A percentile compares a stretch with the other conserved stretches of the same genome.
These are phyloP conservation scores for Pelagia noctiluca DNA, from an alignment of 30 jellyfish, hydroid and myxozoan species.

Conservation along the genomic window DNA sequence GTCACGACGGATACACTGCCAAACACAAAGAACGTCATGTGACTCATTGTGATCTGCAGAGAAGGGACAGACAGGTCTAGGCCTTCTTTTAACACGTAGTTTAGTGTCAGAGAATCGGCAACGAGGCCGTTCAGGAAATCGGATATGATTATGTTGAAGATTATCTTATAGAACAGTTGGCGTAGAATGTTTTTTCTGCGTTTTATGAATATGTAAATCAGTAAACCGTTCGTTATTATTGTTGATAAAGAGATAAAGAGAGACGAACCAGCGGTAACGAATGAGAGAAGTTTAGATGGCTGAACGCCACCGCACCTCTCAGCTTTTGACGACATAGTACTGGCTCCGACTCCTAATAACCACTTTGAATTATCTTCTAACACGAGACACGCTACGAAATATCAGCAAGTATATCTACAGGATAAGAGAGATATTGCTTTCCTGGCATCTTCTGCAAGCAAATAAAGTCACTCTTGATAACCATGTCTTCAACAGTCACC, in stretches of 20 bases:
- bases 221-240: constrained; percentile 32
- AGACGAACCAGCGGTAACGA: constrained; percentile 51
- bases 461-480: too few relatives aligned
- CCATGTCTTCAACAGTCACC: too few relatives aligned
- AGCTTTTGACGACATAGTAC: constrained; percentile 34
- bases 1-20: constrained; percentile 71
- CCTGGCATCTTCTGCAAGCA: too few relatives aligned
- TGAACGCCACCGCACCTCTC: constrained; percentile 59
- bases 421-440: too few relatives aligned
- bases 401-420: too few relatives aligned
- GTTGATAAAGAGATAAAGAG: constrained; percentile 44
- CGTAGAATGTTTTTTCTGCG: constrained; percentile 22
- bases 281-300: constrained; percentile 22
- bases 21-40: constrained; percentile 54
- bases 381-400: too few relatives aligned
- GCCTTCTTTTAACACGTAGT: constrained; percentile 62
- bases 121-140: constrained; percentile 67
- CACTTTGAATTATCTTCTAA: too few relatives aligned
- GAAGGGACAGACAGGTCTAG: constrained; percentile 17
- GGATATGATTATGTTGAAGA: constrained; percentile 46
- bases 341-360: too few relatives aligned
- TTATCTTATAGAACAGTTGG: constrained; percentile 58
- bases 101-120: constrained; percentile 57
- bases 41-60: constrained; percentile 34
- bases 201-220: constrained; percentile 26